Percentiles rank a stretch among this genome's conserved stretches.
Conservation (phyloP, 2,888 invertebrate genomes). For the Phragmatobia fuliginosa region DNA sequence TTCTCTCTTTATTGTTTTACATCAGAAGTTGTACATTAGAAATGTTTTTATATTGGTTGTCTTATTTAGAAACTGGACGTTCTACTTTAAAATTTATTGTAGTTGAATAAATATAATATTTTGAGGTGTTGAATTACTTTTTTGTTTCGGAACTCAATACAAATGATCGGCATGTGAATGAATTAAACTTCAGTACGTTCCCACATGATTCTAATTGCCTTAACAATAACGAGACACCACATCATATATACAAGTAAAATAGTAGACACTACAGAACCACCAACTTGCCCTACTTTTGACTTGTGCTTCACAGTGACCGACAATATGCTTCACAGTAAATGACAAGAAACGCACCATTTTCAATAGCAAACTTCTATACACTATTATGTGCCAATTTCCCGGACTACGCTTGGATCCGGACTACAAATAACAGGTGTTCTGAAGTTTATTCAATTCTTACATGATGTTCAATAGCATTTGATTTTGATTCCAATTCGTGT, state of each 20-base stretch:
- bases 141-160: background rate
- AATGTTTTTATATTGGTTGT: background rate
- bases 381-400: slow-evolving; percentile 31
- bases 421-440: slow-evolving; percentile 32
- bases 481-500: background rate
- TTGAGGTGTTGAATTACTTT: background rate
- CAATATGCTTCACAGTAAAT: too few relatives aligned
- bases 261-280: slow-evolving; percentile 5
- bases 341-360: slow-evolving; percentile 28
- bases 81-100: background rate
- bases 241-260: background rate
- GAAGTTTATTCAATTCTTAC: slow-evolving; percentile 17
- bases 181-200: too few relatives aligned
- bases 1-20: background rate
- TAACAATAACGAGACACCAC: background rate
- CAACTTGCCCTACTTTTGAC: slow-evolving; percentile 26
- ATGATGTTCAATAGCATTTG: background rate
- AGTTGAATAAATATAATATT: too few relatives aligned
- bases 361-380: slow-evolving; percentile 40
- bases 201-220: background rate
- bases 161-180: too few relatives aligned
- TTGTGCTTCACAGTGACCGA: slow-evolving; percentile 20
- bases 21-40: background rate
- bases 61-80: background rate
- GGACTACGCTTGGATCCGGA: slow-evolving; percentile 20